These are phyloP conservation scores for Dendrolimus punctatus DNA, from an alignment of 1,140 invertebrate species.

Conservation along the genomic window DNA sequence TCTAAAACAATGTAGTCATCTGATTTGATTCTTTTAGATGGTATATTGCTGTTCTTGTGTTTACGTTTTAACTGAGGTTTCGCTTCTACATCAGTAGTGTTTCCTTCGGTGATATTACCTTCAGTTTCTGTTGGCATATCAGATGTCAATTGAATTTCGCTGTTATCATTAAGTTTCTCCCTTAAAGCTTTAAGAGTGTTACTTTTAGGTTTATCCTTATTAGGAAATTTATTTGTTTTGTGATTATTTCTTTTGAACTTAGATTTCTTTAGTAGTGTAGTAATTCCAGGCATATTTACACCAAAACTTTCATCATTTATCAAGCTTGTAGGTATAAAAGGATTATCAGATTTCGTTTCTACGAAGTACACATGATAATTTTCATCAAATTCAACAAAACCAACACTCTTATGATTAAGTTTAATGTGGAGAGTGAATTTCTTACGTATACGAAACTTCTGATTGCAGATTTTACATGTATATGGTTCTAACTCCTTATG, in stretches of 20 bases:
- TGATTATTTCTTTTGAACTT: too few relatives aligned
- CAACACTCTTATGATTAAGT: slow-evolving; percentile 39
- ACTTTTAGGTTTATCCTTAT: too few relatives aligned
- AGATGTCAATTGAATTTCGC: too few relatives aligned
- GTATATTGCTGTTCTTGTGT: slow-evolving; percentile 5
- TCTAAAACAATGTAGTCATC: slow-evolving; percentile 5
- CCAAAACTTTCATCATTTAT: neutral
- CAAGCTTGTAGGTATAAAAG: slow-evolving; percentile 23
- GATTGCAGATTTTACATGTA: slow-evolving; percentile 49
- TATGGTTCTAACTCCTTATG: slow-evolving; percentile 48
- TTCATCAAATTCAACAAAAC: slow-evolving; percentile 55
- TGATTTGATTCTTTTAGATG: slow-evolving; percentile 5
- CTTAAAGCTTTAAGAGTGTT: too few relatives aligned
- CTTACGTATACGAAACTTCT: slow-evolving; percentile 40
- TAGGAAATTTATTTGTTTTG: too few relatives aligned
- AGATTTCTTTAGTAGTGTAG: too few relatives aligned
- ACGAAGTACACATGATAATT: slow-evolving; percentile 49
- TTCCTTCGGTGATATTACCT: slow-evolving; percentile 11
- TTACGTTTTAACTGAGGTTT: slow-evolving; percentile 7
- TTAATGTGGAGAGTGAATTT: slow-evolving; percentile 54
- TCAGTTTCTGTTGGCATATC: slow-evolving; percentile 23
- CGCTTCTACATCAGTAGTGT: neutral
- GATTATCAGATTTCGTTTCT: slow-evolving; percentile 37
- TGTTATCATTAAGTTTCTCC: too few relatives aligned
- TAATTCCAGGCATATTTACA: neutral